Evolutionary conservation across 2,888 invertebrate genomes (phyloP), one percentile per base, ranked within the genome.

Genomic region (Emmelina monodactyla): DNA sequence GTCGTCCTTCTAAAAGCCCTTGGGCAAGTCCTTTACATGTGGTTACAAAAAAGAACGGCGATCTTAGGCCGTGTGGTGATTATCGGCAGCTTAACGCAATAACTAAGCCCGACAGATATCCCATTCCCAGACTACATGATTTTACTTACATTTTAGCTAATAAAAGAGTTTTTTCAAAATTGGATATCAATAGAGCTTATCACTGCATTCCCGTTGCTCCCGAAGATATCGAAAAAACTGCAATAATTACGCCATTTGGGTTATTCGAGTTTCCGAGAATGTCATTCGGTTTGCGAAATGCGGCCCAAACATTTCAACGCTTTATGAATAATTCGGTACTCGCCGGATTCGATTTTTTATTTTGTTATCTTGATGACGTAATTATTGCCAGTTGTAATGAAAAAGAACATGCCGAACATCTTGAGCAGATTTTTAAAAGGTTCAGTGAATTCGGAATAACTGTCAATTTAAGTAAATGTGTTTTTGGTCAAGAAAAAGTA

Each of bases 301-400:
- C 29, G 0, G 45, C 42, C 0, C 53, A 53, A 33, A 51, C 55
- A 3, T 55, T 41, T 36, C 58, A 58, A 34, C 35, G 52, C 9
- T 49, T 49, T 33, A 47, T 55, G 35, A 16, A 39, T 19, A 34
- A 13, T 4, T 7, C 38, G 2, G 41, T 47, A 1, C 16, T 46
- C 1, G 28, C 32, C 2, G 46, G 41, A 2, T 33, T 53, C 1
- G 51, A 47, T 22, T 47, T 51, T 39, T 33, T 41, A 3, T 51
- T 43, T 34, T 32, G 34, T 4, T 60, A 54, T 36, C 39, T 56
- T 9, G 57, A 60, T 35, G 59, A 59, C 39, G 41, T 58, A 11
- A 33, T 58, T n/a, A 37, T 54, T 1, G 49, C 47, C 11, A 49
- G 47, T 2, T 10, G 16, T 5, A 14, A 31, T 19, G 16, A 14